Evolutionary conservation across 1,140 invertebrate genomes (phyloP).

Genomic region (Drosophila athabasca): DNA sequence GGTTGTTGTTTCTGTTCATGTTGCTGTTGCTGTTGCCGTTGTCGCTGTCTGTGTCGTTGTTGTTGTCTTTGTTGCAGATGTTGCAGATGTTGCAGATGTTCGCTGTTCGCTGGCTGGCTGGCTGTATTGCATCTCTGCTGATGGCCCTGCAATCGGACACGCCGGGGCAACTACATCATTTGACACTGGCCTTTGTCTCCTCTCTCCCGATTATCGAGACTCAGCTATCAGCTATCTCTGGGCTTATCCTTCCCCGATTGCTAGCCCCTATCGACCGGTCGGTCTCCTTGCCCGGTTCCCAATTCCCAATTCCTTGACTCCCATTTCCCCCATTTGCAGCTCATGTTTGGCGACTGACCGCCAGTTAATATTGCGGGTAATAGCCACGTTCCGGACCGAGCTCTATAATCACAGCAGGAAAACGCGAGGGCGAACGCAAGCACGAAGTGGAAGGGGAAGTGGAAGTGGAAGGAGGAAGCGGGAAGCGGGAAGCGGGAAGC

Average conservation of each 20-base stretch:
- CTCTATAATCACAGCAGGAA: constrained; percentile 52
- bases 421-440: neutral
- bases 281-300: neutral
- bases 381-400: constrained; percentile 65
- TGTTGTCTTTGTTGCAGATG: constrained; percentile 20
- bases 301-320: neutral
- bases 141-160: constrained; percentile 60
- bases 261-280: neutral
- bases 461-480: too few relatives aligned
- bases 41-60: constrained; percentile 31
- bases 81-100: constrained; percentile 17
- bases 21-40: constrained; percentile 45
- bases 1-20: constrained; percentile 23
- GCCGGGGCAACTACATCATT: constrained; percentile 38
- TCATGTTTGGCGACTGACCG: constrained; percentile 38
- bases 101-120: constrained; percentile 1
- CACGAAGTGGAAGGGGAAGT: neutral
- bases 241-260: too few relatives aligned
- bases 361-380: constrained; percentile 72
- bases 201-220: neutral
- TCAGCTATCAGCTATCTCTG: too few relatives aligned
- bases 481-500: neutral
- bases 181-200: constrained; percentile 22
- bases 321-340: constrained; percentile 51
- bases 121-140: constrained; percentile 1